Conservation (phyloP, 2,113 vertebrate species). For the Heptranchias perlo region DNA sequence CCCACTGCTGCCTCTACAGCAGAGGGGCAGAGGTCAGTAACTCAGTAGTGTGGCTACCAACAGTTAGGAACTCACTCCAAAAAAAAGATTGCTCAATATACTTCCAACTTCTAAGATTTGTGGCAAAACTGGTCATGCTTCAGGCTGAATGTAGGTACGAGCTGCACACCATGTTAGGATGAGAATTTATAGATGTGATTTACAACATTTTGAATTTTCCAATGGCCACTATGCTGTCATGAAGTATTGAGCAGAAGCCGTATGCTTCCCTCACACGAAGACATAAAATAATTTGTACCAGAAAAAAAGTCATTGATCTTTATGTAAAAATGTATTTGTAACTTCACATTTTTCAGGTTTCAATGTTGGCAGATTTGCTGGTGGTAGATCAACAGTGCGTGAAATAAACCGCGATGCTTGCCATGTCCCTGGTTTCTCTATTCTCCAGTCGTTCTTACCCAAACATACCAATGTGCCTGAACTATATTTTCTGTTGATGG, state of each 20-base stretch:
- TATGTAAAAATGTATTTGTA: neutral
- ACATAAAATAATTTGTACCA: neutral
- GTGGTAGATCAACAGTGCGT: slow-evolving; percentile 79
- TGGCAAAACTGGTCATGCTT: neutral
- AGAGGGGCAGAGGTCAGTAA: neutral
- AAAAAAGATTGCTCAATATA: neutral
- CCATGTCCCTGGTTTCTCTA: slow-evolving; percentile 87
- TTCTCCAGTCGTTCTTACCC: slow-evolving; percentile 88
- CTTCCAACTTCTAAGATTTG: neutral
- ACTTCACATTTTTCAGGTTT: slow-evolving; percentile 65
- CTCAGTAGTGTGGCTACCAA: neutral
- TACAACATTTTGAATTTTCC: neutral
- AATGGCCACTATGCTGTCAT: neutral
- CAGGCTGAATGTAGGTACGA: neutral
- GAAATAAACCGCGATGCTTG: slow-evolving; percentile 96
- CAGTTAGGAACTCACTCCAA: neutral
- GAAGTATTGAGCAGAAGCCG: neutral
- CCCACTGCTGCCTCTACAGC: neutral
- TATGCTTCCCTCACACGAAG: neutral
- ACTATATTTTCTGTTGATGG: slow-evolving; percentile 97
- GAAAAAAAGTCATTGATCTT: neutral
- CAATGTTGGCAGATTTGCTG: slow-evolving; percentile 89
- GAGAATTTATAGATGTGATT: neutral
- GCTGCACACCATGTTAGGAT: neutral
- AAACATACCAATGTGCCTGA: slow-evolving; percentile 96